phyloP scores from a whole-genome alignment of 2,888 invertebrate genomes.

The Listrodromus nycthemerus region DNA sequence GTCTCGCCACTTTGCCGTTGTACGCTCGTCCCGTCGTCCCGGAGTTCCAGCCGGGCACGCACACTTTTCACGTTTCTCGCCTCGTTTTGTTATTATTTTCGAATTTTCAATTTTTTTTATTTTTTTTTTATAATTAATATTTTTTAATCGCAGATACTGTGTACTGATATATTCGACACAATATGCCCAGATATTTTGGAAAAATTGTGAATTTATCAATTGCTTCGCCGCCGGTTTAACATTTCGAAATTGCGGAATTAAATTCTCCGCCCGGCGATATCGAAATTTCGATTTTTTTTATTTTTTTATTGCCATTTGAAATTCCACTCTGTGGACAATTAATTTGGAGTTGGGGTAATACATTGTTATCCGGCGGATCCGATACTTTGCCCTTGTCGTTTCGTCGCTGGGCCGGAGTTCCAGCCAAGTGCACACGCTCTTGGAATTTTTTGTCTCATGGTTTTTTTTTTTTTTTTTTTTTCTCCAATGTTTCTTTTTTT shows the following conservation, averaged over 20 bases:
- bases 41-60: not conserved
- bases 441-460: not conserved
- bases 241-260: too few relatives aligned
- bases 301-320: too few relatives aligned
- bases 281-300: too few relatives aligned
- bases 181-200: too few relatives aligned
- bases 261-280: too few relatives aligned
- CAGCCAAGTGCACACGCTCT: not conserved
- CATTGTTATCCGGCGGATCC: constrained; percentile 7
- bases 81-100: not conserved
- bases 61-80: not conserved
- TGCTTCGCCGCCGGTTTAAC: too few relatives aligned
- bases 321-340: too few relatives aligned
- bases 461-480: not conserved
- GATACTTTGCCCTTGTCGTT: constrained; percentile 4
- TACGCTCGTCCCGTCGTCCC: not conserved
- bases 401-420: not conserved
- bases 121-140: not conserved
- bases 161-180: too few relatives aligned
- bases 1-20: constrained; percentile 13
- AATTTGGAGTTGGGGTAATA: constrained; percentile 37
- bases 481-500: not conserved
- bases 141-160: too few relatives aligned
- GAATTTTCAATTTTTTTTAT: not conserved
- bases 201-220: too few relatives aligned